Evolutionary conservation across 2,113 vertebrate species (phyloP), one percentile per base, ranked within the genome.

Genomic region (Illadopsis cleaveri): DNA sequence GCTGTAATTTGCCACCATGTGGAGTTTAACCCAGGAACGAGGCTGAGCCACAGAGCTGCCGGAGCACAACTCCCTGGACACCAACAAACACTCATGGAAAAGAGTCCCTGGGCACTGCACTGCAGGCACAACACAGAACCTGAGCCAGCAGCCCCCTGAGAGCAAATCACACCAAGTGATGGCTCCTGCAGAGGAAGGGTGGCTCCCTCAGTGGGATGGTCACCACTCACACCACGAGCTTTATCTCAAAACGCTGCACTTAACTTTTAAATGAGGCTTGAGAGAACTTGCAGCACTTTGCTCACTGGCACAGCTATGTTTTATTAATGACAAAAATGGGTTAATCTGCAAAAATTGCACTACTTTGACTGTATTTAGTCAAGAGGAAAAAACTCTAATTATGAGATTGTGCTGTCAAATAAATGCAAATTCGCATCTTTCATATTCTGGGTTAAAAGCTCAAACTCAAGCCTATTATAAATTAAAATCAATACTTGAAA

Each of bases 401-500:
- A 97, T 84, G 94, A 96, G 95, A 96, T 68, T 95, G 91, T 85
- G 85, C 92, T 97, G 97, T 97, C 97, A 97, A 97, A 96, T 92
- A 97, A 97, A 98, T 98, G 96, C 86, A 98, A 97, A 97, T 97
- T 90, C 33, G 47, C 93, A 92, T 97, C 89, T 94, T 97, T 97
- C 96, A 96, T 94, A 95, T 57, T 80, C 77, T 88, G 75, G 82
- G 96, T 97, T 97, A 96, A 97, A 96, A 98, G 97, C 91, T 96
- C 92, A 94, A 91, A 82, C 72, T 82, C 30, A 68, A 89, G 61
- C 86, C 82, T 93, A 62, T 90, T 97, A 79, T 88, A 93, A 97
- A 96, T 96, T 93, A 97, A 97, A 97, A 98, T 97, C 95, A 95
- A 95, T 97, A 97, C 95, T 94, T 97, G 94, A 98, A 96, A 97